Conservation (phyloP, 2,797 vertebrate genomes). For the Pipistrellus kuhlii region DNA sequence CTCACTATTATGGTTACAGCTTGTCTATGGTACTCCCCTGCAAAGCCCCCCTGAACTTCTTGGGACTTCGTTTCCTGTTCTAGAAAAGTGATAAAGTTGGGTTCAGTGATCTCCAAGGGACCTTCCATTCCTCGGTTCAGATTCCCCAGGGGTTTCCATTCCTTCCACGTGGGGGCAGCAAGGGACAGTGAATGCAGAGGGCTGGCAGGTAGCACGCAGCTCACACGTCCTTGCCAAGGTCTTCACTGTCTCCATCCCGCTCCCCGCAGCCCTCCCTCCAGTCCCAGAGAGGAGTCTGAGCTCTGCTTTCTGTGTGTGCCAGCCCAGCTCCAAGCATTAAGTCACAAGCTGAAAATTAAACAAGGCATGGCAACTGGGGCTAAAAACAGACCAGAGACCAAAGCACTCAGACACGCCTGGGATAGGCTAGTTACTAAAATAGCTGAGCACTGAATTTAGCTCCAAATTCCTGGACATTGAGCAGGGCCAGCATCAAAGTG, state of each 20-base stretch:
- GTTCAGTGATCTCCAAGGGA: not conserved
- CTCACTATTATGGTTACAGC: not conserved
- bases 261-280: not conserved
- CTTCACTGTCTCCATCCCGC: not conserved
- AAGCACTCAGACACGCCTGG: not conserved
- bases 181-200: not conserved
- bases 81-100: not conserved
- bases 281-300: not conserved
- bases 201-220: fast-evolving
- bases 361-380: not conserved
- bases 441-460: not conserved
- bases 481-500: not conserved
- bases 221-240: fast-evolving
- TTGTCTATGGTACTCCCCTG: not conserved
- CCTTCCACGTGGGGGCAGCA: constrained; percentile 44
- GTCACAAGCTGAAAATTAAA: constrained; percentile 37
- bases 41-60: not conserved
- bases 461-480: not conserved
- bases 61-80: not conserved
- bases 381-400: constrained; percentile 47
- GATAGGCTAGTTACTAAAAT: not conserved
- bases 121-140: not conserved
- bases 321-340: not conserved
- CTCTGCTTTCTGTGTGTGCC: not conserved
- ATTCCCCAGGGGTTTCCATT: not conserved